Evolutionary conservation across 2,113 vertebrate genomes (phyloP).

Genomic region (human (Homo sapiens)): GRCh38 chr15:101093501-101094000

Average conservation of each 20-base stretch:
- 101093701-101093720: neutral
- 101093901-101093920: neutral
- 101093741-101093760: neutral
- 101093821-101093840: neutral
- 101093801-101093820: neutral
- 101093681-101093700: neutral
- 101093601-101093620: neutral
- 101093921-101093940: neutral
- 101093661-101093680: rapidly evolving
- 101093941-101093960: neutral
- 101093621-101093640: neutral
- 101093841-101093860: neutral
- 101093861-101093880: neutral
- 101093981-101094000: neutral
- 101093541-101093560: neutral
- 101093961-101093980: neutral
- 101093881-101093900: neutral
- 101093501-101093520: neutral
- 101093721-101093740: too few species aligned
- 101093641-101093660: neutral
- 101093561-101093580: neutral
- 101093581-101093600: neutral
- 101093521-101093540: neutral
- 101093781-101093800: neutral
- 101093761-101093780: too few species aligned